A percentile compares a stretch with the other conserved stretches of the same genome.
Evolutionary conservation across 2,888 invertebrate genomes (phyloP).

Genomic region (Tachina fera): DNA sequence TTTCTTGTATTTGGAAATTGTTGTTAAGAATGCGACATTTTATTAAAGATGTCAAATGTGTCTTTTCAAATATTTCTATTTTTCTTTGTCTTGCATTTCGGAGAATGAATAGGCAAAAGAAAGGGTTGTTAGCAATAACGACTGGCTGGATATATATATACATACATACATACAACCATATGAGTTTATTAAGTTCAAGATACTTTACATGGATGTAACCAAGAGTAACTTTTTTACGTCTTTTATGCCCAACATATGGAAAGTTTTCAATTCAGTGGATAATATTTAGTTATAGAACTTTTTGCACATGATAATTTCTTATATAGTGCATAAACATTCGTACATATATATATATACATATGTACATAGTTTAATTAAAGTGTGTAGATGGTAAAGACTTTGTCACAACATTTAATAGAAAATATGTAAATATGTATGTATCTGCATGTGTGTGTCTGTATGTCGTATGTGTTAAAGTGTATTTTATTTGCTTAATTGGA

Average conservation of each 20-base stretch:
- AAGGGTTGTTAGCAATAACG: background rate
- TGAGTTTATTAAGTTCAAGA: background rate
- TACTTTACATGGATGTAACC: background rate
- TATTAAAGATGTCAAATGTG: conserved; percentile 12
- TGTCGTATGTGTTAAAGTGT: too few species aligned
- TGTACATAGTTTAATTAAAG: too few species aligned
- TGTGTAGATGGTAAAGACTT: too few species aligned
- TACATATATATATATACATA: too few species aligned
- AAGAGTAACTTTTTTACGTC: background rate
- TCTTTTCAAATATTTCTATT: background rate
- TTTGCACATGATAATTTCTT: background rate
- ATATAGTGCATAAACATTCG: too few species aligned
- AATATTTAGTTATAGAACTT: background rate
- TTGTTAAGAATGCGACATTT: background rate
- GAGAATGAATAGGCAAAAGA: background rate
- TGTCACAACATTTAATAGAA: too few species aligned
- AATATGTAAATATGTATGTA: too few species aligned
- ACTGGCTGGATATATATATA: background rate
- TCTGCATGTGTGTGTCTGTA: too few species aligned
- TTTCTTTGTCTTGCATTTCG: background rate
- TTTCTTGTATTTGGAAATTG: background rate
- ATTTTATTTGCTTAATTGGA: too few species aligned
- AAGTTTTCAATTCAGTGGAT: conserved; percentile 26
- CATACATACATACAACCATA: too few species aligned
- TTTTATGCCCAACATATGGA: conserved; percentile 24